A percentile compares a stretch with the other conserved stretches of the same genome.
phyloP scores from a whole-genome alignment of 92 coral and sea anemone species.

The Epizoanthus illoricatus region DNA sequence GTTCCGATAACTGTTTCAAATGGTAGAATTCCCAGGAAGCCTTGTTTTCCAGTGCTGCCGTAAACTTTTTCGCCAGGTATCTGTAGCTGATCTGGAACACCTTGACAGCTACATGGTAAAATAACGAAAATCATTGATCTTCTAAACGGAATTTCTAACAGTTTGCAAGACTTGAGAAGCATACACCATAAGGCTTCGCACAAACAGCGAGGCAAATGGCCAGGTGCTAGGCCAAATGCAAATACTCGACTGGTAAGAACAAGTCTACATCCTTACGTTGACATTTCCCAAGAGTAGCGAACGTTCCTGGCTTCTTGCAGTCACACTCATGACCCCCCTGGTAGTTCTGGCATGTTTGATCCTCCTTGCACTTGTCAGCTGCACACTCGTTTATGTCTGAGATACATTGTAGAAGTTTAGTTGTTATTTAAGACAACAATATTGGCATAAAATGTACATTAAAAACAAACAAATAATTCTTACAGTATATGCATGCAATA shows the following conservation, averaged over 20 bases:
- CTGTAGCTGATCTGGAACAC: not conserved
- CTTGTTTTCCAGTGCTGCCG: not conserved
- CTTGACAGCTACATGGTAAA: not conserved
- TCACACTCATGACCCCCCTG: constrained; percentile 76
- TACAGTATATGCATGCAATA: not conserved
- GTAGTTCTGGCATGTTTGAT: constrained; percentile 74
- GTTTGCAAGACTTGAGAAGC: not conserved
- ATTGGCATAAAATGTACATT: not conserved
- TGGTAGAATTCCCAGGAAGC: constrained; percentile 6
- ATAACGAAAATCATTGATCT: not conserved
- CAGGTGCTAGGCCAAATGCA: not conserved
- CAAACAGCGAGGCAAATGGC: not conserved
- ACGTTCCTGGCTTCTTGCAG: constrained; percentile 61
- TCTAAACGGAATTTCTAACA: not conserved
- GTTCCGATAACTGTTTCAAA: not conserved
- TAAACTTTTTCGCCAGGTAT: not conserved
- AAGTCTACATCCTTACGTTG: not conserved
- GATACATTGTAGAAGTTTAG: too few species aligned
- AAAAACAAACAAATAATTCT: not conserved
- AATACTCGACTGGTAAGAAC: not conserved
- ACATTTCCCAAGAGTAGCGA: not conserved
- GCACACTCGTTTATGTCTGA: constrained; percentile 71
- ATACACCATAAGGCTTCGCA: not conserved
- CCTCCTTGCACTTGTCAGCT: constrained; percentile 42
- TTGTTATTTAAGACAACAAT: too few species aligned